Conservation (phyloP, 2,113 vertebrate species). For the Cryptotis parvus region DNA sequence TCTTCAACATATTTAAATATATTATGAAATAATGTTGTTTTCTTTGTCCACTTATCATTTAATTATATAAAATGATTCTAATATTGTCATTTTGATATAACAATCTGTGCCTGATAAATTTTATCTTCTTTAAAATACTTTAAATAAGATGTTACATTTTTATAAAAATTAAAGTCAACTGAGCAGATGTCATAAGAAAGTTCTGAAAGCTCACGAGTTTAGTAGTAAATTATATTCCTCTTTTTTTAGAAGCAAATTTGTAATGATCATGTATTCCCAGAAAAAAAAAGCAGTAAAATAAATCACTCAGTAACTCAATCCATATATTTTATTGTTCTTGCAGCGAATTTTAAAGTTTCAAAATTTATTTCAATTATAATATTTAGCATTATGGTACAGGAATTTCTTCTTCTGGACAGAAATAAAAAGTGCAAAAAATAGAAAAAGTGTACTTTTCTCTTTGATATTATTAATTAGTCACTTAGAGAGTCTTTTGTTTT, state of each 20-base stretch:
- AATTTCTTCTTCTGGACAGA: not conserved
- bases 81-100: not conserved
- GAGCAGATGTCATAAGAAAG: not conserved
- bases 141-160: slow-evolving; percentile 13
- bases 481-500: not conserved
- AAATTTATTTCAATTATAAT: slow-evolving; percentile 18
- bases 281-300: not conserved
- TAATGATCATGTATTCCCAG: not conserved
- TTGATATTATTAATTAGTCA: not conserved
- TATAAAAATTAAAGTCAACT: not conserved
- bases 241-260: not conserved
- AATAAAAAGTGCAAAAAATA: slow-evolving; percentile 3
- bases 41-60: not conserved
- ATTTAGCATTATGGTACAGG: slow-evolving; percentile 45
- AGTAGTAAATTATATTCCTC: not conserved
- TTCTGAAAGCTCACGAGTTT: not conserved
- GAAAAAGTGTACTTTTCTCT: not conserved
- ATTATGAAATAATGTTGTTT: not conserved
- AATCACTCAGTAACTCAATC: not conserved
- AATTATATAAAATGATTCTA: slow-evolving; percentile 10
- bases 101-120: not conserved
- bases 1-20: not conserved
- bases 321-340: slow-evolving; percentile 1
- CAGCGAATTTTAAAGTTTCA: not conserved
- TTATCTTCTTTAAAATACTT: not conserved